A percentile compares a stretch with the other conserved stretches of the same genome.
These are phyloP conservation scores for Salticus scenicus DNA, from an alignment of 2,888 invertebrate species.

Conservation along the genomic window DNA sequence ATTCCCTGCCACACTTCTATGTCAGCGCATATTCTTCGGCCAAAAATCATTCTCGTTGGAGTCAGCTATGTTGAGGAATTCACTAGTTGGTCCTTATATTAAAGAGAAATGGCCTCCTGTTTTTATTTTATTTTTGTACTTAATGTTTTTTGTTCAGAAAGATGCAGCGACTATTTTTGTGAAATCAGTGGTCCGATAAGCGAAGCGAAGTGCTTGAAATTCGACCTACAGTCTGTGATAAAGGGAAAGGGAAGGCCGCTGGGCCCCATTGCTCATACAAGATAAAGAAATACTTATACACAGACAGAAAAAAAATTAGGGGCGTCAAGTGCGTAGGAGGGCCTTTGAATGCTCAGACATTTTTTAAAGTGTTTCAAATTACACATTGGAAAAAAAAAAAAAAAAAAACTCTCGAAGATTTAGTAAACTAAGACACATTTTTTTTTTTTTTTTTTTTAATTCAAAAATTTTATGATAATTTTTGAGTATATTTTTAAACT, in stretches of 20 bases:
- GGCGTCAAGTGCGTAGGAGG: neutral
- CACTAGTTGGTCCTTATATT: constrained; percentile 3
- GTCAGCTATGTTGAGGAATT: neutral
- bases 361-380: neutral
- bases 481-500: too few species aligned
- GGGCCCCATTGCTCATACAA: constrained; percentile 1
- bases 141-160: neutral
- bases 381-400: neutral
- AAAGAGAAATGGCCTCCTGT: neutral
- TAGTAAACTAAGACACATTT: too few species aligned
- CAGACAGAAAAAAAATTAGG: neutral
- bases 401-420: too few species aligned
- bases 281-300: constrained; percentile 1
- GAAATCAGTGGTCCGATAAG: constrained; percentile 17
- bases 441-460: too few species aligned
- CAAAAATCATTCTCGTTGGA: neutral
- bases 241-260: constrained; percentile 12
- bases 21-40: neutral
- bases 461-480: too few species aligned
- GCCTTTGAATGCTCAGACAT: neutral
- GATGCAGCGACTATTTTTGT: constrained; percentile 7
- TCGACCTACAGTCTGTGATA: neutral
- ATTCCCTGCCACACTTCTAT: neutral
- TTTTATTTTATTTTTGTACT: neutral
- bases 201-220: constrained; percentile 11